Base-by-base conservation (phyloP, 2,113 vertebrate genomes). In the Misgurnus anguillicaudatus region DNA sequence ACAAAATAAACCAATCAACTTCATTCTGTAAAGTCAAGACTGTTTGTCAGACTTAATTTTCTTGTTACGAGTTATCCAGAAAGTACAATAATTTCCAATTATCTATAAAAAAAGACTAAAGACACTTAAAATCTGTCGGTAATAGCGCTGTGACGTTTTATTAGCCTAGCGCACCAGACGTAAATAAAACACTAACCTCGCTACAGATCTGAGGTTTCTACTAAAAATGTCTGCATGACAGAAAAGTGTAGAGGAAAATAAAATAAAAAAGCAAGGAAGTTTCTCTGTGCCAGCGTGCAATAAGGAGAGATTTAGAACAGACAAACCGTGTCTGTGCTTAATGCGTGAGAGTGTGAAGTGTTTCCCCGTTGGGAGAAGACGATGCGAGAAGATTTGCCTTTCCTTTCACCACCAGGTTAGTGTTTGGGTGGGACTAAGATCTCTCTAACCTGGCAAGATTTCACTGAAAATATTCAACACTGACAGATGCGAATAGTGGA, bases 11-110 rank as follows among this genome's bases (percentile, higher is more conserved):
- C 24, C 24, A 31, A 31, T 31, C n/a, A n/a, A 31, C 24, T 31
- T 31, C 24, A 31, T 31, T 31, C 24, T 31, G 24, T 31, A 2
- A 1, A 31, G 24, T 31, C 24, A 31, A 31, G 24, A 31, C 24
- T 31, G 24, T 1, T 31, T 31, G 24, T 31, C 24, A 31, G 24
- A 31, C 24, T 31, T 31, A 31, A n/a, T 31, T 31, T 31, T 2
- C 24, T 31, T 31, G 24, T 31, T 31, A 31, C 24, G 74, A 66
- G 83, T 88, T 87, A 87, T 87, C 87, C 87, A 86, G 87, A 90
- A 86, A 83, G 24, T 45, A 47, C 45, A 47, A 51, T 51, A 83
- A 88, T 90, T 86, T 84, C 85, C 80, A 85, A 90, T 88, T 89
- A 31, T 31, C 24, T 31, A 80, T 83, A 86, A 87, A 79, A 88